Conservation (phyloP, 2,888 invertebrate genomes). For the Parnassius mnemosyne region DNA sequence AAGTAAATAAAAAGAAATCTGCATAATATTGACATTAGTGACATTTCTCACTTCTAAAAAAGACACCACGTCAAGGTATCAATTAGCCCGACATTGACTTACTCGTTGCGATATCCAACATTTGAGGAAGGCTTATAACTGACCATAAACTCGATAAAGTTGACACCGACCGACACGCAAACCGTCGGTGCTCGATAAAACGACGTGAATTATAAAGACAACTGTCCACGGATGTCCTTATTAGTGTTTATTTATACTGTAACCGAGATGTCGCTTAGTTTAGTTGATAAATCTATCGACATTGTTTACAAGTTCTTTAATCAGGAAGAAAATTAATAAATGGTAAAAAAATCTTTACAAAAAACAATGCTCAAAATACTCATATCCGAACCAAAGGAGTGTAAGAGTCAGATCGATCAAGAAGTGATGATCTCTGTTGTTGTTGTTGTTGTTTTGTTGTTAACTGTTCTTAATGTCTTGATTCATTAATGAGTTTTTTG, state of each 20-base stretch:
- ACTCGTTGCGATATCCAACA: slow-evolving; percentile 51
- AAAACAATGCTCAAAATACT: too few relatives aligned
- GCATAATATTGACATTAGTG: background rate
- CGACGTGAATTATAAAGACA: slow-evolving; percentile 63
- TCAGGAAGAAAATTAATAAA: too few relatives aligned
- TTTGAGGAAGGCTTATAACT: slow-evolving; percentile 45
- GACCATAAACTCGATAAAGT: slow-evolving; percentile 62
- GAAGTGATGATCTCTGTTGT: too few relatives aligned
- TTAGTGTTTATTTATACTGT: slow-evolving; percentile 55
- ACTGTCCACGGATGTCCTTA: slow-evolving; percentile 55
- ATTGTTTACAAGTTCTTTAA: too few relatives aligned
- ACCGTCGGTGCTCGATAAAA: slow-evolving; percentile 63
- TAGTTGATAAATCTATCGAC: background rate
- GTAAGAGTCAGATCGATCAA: too few relatives aligned
- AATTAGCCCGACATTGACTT: slow-evolving; percentile 66
- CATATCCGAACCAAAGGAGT: too few relatives aligned
- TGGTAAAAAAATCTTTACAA: too few relatives aligned
- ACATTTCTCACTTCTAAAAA: slow-evolving; percentile 9
- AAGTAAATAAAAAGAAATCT: background rate
- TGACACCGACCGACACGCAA: slow-evolving; percentile 51
- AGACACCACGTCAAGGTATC: slow-evolving; percentile 48
- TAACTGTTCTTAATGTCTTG: too few relatives aligned
- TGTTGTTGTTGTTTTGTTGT: too few relatives aligned
- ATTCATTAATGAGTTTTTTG: too few relatives aligned
- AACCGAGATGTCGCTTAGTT: slow-evolving; percentile 19